Evolutionary conservation across 2,888 invertebrate genomes (phyloP), one percentile per base, ranked within the genome.

Genomic region (Oscheius sp.): DNA sequence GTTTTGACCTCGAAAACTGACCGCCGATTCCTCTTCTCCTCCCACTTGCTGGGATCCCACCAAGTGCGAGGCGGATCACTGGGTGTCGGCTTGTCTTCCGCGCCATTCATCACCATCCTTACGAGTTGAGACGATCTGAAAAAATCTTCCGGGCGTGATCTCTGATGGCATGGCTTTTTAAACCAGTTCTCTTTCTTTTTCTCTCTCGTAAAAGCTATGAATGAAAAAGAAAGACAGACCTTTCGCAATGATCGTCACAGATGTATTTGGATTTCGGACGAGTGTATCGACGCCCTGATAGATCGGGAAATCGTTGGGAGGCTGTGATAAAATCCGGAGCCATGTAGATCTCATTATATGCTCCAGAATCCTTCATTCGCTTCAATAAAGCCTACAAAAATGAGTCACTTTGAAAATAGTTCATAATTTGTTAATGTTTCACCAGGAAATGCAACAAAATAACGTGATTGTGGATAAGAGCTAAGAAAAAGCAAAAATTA

Each of bases 261-360:
- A 20, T 17, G 27, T 64, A 64, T 42, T 69, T 45, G 33, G 63
- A 34, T 45, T 64, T 64, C 12, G 64, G 53, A 37, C 53, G 46
- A 34, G 50, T 52, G 53, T 64, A 69, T 20, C 23, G 25, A 17
- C 46, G 50, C 42, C 73, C 77, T 1, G 74, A 58, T 33, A 80
- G 46, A 65, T 80, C 75, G 12, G 78, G 78, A 61, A 80, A 80
- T 25, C 65, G 68, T 20, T 73, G 52, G 0, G 73, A 42, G 0
- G 80, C 80, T n/a, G 75, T 64, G 20, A 63, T 46, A 27, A 80
- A 72, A 50, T 80, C 78, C 2, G 65, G 69, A 8, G 80, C 80
- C 78, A 80, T 79, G 64, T 80, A 80, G 46, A 80, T 75, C 15
- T 71, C 68, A 57, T 76, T 74, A 68, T 77, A 80, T n/a, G 71